Base-by-base conservation (phyloP, 2,888 invertebrate species). In the Luperina nickerlii region DNA sequence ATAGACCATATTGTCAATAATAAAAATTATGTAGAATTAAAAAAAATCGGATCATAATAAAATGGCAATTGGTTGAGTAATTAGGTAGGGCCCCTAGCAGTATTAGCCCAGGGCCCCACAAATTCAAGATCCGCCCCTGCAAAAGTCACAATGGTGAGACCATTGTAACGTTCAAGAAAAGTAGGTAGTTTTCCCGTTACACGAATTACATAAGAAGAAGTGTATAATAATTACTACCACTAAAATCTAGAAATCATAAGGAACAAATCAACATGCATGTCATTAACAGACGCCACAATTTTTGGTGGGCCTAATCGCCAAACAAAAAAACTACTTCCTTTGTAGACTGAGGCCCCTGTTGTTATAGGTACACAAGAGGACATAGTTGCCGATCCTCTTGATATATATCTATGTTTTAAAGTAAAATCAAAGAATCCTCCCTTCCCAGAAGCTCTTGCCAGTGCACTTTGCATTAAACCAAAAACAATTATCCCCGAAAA, bases 401-500 rank as follows among this genome's bases (percentile, higher is more conserved):
- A 7, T n/a, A 42, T 67, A n/a, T 48, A 18, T 2, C 51, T 38
- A 15, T 45, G 6, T 66, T 57, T 63, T 18, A n/a, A 11, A 18
- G 2, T 70, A n/a, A 71, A 0, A 27, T 70, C 48, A 73, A 42
- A 42, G 24, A 57, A 5, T n/a, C 3, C 2, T 48, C 0, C 15
- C 13, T 24, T 24, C 27, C 3, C 27, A 51, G 20, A 13, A 74
- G 1, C 38, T 27, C 7, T 74, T 42, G 5, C 1, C 24, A 57
- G 62, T n/a, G 38, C 27, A n/a, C 57, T 32, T 42, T 42, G 20
- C 18, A 54, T 18, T 1, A 27, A 79, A 63, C 45, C 65, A n/a
- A 32, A 65, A 77, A 62, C 60, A 24, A 68, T 60, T 32, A 84
- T 18, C 20, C 7, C 1, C 7, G 11, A 48, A 45, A 71, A 57